Conservation (phyloP, 2,797 vertebrate genomes). For the Erithacus rubecula region DNA sequence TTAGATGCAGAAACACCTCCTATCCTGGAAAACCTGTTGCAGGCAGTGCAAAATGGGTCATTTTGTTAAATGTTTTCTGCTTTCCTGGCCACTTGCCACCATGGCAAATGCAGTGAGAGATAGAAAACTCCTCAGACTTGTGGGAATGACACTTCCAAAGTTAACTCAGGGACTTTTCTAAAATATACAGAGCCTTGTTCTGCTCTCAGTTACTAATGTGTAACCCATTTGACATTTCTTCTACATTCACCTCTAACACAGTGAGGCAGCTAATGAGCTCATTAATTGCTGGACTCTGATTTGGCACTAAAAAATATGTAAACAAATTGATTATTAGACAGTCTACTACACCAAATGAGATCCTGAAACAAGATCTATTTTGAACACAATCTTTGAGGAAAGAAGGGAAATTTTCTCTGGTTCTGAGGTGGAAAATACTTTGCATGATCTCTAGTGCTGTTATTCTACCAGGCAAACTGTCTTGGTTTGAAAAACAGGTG, state of each 20-base stretch:
- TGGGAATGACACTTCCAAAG: not conserved
- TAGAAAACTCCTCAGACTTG: not conserved
- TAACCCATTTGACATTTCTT: not conserved
- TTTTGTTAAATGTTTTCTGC: not conserved
- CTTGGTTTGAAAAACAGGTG: too few relatives aligned
- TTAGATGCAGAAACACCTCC: not conserved
- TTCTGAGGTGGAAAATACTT: not conserved
- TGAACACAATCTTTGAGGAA: not conserved
- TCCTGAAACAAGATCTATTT: not conserved
- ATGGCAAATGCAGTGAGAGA: not conserved
- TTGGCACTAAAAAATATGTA: not conserved
- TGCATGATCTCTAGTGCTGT: not conserved
- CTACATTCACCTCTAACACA: not conserved
- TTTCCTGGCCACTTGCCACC: not conserved
- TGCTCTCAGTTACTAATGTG: not conserved
- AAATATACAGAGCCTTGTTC: not conserved
- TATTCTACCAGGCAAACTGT: not conserved
- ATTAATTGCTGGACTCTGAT: not conserved
- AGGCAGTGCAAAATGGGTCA: not conserved
- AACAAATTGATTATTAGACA: not conserved
- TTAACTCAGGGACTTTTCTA: not conserved
- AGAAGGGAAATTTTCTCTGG: not conserved
- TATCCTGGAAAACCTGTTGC: too few relatives aligned
- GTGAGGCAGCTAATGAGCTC: not conserved
- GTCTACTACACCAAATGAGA: not conserved